Evolutionary conservation across 2,888 invertebrate genomes (phyloP), one percentile per base, ranked within the genome.

Genomic region (Eupithecia vulgata): DNA sequence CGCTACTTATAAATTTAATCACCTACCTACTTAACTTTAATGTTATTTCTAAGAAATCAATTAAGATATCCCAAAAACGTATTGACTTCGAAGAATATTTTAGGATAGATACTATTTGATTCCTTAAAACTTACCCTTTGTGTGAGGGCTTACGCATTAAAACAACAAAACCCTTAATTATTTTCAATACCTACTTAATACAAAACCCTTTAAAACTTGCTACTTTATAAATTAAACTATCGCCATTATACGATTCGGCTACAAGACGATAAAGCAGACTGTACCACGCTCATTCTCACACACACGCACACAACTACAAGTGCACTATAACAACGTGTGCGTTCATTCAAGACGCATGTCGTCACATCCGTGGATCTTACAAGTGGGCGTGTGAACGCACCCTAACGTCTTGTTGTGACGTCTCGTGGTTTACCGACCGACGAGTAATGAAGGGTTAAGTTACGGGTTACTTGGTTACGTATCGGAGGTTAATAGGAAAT

Each of bases 341-440:
- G 91, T 67, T 84, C 93, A 92, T 94, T 93, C 89, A 93, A 92
- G 91, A 90, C 82, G 86, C 57, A 57, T 81, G 81, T 76, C 93
- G 93, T 93, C 89, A 92, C 88, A 86, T 93, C 93, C 92, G 82
- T 77, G 65, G 85, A 87, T 90, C 90, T 92, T 90, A 82, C 87
- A 91, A 92, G 90, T 90, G 90, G 90, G 88, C 90, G 92, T 91
- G 90, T 90, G 89, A 87, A 87, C 87, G 80, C 85, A 82, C 88
- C 90, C 87, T 89, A 87, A 87, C 81, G 81, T 86, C 83, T 85
- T 78, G 81, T 87, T 91, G 57, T 57, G 93, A 92, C 92, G 88
- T 84, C 82, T 86, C 81, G 84, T 77, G 83, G 82, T 84, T 77
- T 80, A 78, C 79, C 80, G 75, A 77, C 85, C 85, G 84, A 86